These are phyloP conservation scores for Papilio polyxenes DNA, from an alignment of 1,140 invertebrate genomes.

Conservation along the genomic window DNA sequence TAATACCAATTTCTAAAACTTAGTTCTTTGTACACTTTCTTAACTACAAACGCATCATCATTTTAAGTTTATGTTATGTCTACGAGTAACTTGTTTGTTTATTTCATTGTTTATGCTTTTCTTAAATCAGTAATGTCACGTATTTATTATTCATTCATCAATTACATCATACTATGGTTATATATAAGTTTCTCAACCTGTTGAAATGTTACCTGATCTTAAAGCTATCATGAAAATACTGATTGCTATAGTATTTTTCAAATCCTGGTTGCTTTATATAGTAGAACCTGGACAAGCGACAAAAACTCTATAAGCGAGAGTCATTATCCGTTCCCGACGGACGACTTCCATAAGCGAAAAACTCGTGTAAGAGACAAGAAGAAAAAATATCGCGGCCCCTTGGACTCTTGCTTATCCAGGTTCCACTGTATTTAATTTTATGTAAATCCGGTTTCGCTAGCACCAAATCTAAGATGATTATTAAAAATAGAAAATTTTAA, in stretches of 20 bases:
- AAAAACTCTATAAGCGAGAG: too few relatives aligned
- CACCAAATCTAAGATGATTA: not conserved
- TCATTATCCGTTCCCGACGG: too few relatives aligned
- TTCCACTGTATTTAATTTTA: too few relatives aligned
- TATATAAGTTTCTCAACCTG: not conserved
- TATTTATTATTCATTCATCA: not conserved
- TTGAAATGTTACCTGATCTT: not conserved
- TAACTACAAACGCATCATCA: not conserved
- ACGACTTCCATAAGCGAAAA: too few relatives aligned
- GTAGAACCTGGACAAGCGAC: too few relatives aligned
- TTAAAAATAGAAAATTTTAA: not conserved
- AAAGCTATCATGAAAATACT: too few relatives aligned
- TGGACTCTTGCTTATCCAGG: too few relatives aligned
- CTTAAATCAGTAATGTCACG: not conserved
- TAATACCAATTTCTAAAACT: not conserved
- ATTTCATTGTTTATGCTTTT: constrained; percentile 3
- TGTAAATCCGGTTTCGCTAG: too few relatives aligned
- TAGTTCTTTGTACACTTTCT: not conserved
- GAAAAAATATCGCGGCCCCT: too few relatives aligned
- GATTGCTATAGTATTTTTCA: too few relatives aligned
- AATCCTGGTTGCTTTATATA: too few relatives aligned
- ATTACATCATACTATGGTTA: not conserved
- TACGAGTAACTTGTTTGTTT: not conserved
- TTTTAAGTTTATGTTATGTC: not conserved
- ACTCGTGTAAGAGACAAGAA: too few relatives aligned